A percentile compares a stretch with the other conserved stretches of the same genome.
Conservation (phyloP, 2,797 vertebrate species). For the Monodelphis domestica region DNA sequence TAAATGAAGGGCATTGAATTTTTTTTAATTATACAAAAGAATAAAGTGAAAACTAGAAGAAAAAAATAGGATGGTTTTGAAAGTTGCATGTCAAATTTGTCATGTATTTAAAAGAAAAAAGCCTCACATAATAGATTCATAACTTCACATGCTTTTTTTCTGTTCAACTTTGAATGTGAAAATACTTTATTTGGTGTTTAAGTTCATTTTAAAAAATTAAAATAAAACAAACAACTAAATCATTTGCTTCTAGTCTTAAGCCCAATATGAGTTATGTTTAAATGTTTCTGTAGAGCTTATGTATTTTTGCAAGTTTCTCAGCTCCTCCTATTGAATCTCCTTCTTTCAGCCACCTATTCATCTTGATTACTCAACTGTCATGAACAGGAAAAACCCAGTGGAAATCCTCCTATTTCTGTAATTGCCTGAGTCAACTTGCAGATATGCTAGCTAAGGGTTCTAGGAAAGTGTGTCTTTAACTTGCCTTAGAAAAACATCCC, state of each 20-base stretch:
- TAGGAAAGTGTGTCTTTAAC: neutral
- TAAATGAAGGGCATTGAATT: neutral
- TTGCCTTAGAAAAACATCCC: neutral
- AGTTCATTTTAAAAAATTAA: neutral
- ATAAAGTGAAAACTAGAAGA: neutral
- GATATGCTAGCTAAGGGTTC: neutral
- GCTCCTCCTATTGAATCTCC: neutral
- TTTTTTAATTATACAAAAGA: neutral
- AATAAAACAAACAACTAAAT: neutral
- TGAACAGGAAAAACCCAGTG: neutral
- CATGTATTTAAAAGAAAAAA: neutral
- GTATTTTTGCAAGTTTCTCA: neutral
- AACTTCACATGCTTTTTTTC: neutral
- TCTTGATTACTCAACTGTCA: neutral
- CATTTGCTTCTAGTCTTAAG: neutral
- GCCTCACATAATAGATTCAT: neutral
- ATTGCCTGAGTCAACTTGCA: slow-evolving; percentile 1
- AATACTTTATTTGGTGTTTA: neutral
- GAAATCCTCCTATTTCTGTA: neutral
- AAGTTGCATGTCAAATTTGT: neutral
- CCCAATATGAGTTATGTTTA: neutral
- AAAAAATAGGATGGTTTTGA: neutral
- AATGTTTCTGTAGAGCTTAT: neutral
- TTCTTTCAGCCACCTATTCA: neutral
- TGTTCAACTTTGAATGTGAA: neutral